phyloP scores from a whole-genome alignment of 2,113 vertebrate species.

The Lagopus muta region DNA sequence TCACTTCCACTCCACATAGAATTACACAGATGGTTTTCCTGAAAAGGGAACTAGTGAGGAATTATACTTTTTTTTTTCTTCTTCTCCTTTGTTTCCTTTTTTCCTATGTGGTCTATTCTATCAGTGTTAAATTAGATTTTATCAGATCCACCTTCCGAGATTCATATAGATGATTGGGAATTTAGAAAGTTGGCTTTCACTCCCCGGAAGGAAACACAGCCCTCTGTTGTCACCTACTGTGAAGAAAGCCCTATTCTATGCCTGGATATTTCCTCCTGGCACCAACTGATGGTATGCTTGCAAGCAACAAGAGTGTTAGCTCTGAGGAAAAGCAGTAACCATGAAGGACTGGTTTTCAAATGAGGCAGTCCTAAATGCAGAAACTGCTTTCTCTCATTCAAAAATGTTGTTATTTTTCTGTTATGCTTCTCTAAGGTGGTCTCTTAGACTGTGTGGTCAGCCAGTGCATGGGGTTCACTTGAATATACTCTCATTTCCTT shows the following conservation, averaged over 20 bases:
- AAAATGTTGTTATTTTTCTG: background rate
- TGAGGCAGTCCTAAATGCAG: background rate
- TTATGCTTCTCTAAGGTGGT: background rate
- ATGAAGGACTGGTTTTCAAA: background rate
- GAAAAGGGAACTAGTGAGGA: background rate
- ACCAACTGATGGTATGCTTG: background rate
- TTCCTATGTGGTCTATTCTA: background rate
- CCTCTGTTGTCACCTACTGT: background rate
- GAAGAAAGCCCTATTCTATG: background rate
- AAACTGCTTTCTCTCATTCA: background rate
- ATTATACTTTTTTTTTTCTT: background rate
- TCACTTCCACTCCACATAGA: background rate
- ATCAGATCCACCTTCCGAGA: background rate
- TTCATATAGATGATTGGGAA: background rate
- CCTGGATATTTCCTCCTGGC: background rate
- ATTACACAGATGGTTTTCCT: background rate
- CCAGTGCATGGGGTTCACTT: background rate
- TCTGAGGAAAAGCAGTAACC: background rate
- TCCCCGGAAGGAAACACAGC: background rate
- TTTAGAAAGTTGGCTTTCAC: background rate
- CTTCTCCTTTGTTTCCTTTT: background rate
- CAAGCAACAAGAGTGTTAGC: background rate
- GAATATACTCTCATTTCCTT: background rate
- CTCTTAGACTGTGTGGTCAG: background rate
- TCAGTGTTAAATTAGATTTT: background rate